Evolutionary conservation across 2,113 vertebrate species (phyloP).

Genomic region (Prionailurus viverrinus): DNA sequence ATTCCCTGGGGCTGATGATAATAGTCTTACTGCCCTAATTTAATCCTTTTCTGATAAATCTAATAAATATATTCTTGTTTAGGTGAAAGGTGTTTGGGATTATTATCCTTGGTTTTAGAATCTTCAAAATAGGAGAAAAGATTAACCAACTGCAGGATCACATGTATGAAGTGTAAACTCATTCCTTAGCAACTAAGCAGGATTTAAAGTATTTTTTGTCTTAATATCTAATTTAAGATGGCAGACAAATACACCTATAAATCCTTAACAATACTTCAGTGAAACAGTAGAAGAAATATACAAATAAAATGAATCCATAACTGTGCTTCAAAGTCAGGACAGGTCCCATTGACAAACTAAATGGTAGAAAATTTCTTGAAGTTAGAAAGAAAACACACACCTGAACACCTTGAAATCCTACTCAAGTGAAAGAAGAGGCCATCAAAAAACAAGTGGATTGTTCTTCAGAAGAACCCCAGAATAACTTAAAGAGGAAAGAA

Average conservation of each 20-base stretch:
- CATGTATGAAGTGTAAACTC: background rate
- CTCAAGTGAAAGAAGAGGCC: background rate
- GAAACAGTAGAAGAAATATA: background rate
- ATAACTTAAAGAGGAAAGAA: background rate
- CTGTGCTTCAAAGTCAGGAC: background rate
- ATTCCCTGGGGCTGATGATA: background rate
- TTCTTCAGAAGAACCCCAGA: background rate
- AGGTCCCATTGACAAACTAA: background rate
- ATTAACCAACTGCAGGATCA: background rate
- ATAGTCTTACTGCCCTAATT: background rate
- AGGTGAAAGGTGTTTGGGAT: background rate
- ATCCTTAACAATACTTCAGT: background rate
- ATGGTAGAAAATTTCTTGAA: background rate
- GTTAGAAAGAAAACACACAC: background rate
- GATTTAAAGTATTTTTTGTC: background rate
- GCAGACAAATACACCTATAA: background rate
- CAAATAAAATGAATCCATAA: background rate
- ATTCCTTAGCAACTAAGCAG: background rate
- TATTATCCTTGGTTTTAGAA: constrained; percentile 9
- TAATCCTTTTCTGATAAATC: background rate
- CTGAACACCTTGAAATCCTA: background rate
- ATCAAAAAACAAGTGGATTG: background rate
- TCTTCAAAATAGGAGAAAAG: background rate
- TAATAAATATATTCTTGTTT: constrained; percentile 16
- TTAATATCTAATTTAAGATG: background rate